A percentile compares a stretch with the other conserved stretches of the same genome.
These are phyloP conservation scores for Neoniphon sammara DNA, from an alignment of 2,797 vertebrate genomes.

Conservation along the genomic window DNA sequence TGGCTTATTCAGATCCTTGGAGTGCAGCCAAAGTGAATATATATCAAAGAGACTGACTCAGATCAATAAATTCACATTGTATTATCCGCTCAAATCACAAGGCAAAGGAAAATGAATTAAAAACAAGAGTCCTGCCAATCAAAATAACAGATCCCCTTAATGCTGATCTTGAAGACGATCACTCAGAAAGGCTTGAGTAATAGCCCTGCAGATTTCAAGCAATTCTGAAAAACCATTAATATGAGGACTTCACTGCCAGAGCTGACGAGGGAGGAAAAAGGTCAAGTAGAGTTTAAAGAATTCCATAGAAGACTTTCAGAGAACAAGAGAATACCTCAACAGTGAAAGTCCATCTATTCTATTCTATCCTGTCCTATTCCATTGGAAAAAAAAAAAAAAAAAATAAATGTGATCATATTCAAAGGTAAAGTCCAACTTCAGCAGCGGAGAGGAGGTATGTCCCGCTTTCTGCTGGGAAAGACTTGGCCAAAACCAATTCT, in stretches of 20 bases:
- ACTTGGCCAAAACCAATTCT: neutral
- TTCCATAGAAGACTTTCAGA: neutral
- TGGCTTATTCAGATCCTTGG: slow-evolving; percentile 53
- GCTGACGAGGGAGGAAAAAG: neutral
- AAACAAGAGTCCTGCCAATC: slow-evolving; percentile 26
- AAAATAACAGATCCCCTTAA: slow-evolving; percentile 12
- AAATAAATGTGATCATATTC: neutral
- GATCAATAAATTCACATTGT: slow-evolving; percentile 68
- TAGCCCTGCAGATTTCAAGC: neutral
- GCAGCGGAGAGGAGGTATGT: neutral
- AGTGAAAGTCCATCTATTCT: neutral
- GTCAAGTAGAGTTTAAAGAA: neutral
- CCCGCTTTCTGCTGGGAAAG: slow-evolving; percentile 3
- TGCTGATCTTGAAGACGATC: neutral
- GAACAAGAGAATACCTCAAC: neutral
- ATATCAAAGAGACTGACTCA: slow-evolving; percentile 47
- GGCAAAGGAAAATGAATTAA: slow-evolving; percentile 48
- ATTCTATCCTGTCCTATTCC: neutral
- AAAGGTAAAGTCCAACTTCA: slow-evolving; percentile 17
- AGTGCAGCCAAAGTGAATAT: slow-evolving; percentile 55
- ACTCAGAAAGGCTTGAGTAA: neutral
- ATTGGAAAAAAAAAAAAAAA: neutral
- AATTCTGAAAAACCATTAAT: neutral
- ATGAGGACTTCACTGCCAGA: neutral
- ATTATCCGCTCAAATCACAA: slow-evolving; percentile 44